Base-by-base conservation (phyloP, 2,888 invertebrate species). In the Thereva unica region DNA sequence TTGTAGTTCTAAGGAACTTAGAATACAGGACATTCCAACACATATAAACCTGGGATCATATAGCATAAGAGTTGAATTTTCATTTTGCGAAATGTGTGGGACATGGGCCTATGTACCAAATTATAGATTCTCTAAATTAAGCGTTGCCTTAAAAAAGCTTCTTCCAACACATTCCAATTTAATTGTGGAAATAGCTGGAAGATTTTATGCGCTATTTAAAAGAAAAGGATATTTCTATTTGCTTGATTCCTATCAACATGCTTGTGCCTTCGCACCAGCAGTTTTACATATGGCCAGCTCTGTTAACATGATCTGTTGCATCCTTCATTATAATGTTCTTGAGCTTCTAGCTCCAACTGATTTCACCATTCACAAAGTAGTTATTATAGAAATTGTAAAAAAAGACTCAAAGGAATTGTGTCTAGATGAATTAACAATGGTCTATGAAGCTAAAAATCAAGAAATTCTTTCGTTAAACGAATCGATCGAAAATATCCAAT, bases 191-290 rank as follows among this genome's bases (percentile, higher is more conserved):
- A 75, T 80, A 37, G 76, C 77, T 68, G 72, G 75, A 49, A 77
- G 77, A 64, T 75, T 74, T 66, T 80, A 78, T 63, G 77, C 77
- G 4, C 42, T 80, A 9, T 78, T 78, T 77, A 76, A 74, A 56
- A 77, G 77, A 56, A 70, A 74, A 0, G 70, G 72, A 0, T 78
- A 77, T 34, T 75, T 75, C 52, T 80, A 80, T 42, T 55, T 80
- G 0, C 72, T 80, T 68, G 79, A 80, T 73, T 79, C 80, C 1
- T 80, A 77, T 71, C 73, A 75, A 0, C 80, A 79, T 69, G 64
- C 68, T 7, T 68, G 68, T n/a, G 41, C 2, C 5, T 65, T 12
- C 61, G 47, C 6, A 64, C 74, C 74, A 8, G 75, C 77, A 9
- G 71, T 72, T 0, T 64, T 80, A 10, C 73, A 76, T 12, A 79